These are phyloP conservation scores for Phenganax subtilis DNA, from an alignment of 92 coral and sea anemone species.

Conservation along the genomic window DNA sequence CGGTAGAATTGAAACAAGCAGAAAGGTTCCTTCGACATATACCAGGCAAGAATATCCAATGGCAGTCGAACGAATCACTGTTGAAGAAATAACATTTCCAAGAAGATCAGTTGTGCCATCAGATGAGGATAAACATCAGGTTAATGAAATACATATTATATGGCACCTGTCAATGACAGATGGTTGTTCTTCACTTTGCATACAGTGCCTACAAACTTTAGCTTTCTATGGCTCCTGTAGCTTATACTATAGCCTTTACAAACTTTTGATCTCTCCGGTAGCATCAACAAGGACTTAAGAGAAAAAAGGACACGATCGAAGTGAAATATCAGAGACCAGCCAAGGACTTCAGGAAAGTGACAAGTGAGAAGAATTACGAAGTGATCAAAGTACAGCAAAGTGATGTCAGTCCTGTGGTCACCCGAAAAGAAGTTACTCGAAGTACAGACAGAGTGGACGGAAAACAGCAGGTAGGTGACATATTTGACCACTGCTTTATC, in stretches of 20 bases:
- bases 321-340: slow-evolving; percentile 29
- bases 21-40: slow-evolving; percentile 15
- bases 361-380: not conserved
- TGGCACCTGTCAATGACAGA: not conserved
- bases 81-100: slow-evolving; percentile 34
- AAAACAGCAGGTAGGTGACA: not conserved
- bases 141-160: not conserved
- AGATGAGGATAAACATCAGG: slow-evolving; percentile 3
- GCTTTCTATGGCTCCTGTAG: too few species aligned
- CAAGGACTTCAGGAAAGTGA: not conserved
- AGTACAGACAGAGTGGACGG: slow-evolving; percentile 2
- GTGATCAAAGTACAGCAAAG: slow-evolving; percentile 2
- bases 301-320: slow-evolving; percentile 23
- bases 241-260: not conserved
- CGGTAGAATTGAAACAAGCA: slow-evolving; percentile 25
- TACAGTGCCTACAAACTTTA: not conserved
- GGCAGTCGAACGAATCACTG: slow-evolving; percentile 15
- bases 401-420: not conserved
- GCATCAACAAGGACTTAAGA: slow-evolving; percentile 33
- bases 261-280: not conserved
- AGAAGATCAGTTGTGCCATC: not conserved
- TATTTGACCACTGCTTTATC: not conserved
- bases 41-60: not conserved
- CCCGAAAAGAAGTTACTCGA: not conserved
- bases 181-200: not conserved